phyloP scores from a whole-genome alignment of 2,113 vertebrate genomes.

The Lates calcarifer region DNA sequence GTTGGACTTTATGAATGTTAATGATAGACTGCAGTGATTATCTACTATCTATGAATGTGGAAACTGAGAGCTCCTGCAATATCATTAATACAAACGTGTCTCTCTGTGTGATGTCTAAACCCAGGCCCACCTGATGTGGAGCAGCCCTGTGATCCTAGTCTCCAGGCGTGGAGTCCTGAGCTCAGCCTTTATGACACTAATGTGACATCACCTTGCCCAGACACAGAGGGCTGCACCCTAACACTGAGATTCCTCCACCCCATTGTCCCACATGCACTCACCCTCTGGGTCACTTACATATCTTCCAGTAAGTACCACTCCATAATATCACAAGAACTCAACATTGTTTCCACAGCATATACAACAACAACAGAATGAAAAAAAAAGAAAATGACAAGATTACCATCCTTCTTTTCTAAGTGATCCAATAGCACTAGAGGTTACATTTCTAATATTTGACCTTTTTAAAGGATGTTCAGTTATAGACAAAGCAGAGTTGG shows the following conservation, averaged over 20 bases:
- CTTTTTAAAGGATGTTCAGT: not conserved
- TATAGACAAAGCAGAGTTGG: not conserved
- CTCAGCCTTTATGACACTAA: slow-evolving; percentile 94
- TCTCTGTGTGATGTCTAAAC: slow-evolving; percentile 52
- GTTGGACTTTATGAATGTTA: not conserved
- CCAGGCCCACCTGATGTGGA: slow-evolving; percentile 95
- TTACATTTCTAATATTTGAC: too few relatives aligned
- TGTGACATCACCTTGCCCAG: slow-evolving; percentile 92
- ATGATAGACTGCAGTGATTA: not conserved
- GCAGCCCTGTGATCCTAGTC: slow-evolving; percentile 93
- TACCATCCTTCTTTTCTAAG: not conserved
- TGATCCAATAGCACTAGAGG: not conserved
- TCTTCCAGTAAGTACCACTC: slow-evolving; percentile 80
- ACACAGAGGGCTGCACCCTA: slow-evolving; percentile 90
- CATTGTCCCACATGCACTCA: slow-evolving; percentile 87
- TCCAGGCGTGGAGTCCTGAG: slow-evolving; percentile 97
- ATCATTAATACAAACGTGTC: not conserved
- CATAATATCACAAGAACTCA: not conserved
- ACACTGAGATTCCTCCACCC: slow-evolving; percentile 90
- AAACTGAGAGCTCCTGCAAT: not conserved
- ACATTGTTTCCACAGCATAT: not conserved
- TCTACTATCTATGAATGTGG: not conserved
- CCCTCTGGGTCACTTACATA: slow-evolving; percentile 95
- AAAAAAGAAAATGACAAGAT: not conserved
- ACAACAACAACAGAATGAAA: not conserved